Conservation (phyloP, 1,140 invertebrate genomes). For the Pachyrhynchus sulphureomaculatus region DNA sequence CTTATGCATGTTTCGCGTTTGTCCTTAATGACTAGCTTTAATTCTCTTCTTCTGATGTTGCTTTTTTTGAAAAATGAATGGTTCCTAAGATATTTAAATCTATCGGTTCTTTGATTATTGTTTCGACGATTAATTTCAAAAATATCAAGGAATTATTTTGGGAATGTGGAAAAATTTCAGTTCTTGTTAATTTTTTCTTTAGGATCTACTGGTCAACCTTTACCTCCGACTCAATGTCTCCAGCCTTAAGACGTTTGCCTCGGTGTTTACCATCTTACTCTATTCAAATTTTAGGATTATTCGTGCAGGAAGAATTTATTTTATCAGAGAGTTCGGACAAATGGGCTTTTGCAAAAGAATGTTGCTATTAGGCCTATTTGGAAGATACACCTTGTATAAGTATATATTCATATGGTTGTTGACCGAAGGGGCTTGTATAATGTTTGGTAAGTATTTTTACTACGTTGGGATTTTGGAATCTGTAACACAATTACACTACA, state of each 20-base stretch:
- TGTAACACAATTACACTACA: too few species aligned
- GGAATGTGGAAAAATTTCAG: too few species aligned
- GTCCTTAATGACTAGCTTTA: too few species aligned
- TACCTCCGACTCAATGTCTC: slow-evolving; percentile 53
- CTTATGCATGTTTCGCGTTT: too few species aligned
- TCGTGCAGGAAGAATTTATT: slow-evolving; percentile 73
- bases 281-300: slow-evolving; percentile 71
- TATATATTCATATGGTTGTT: slow-evolving; percentile 92
- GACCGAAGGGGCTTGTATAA: slow-evolving; percentile 74
- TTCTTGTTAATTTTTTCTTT: too few species aligned
- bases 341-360: slow-evolving; percentile 64
- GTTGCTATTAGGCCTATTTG: slow-evolving; percentile 77
- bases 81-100: too few species aligned
- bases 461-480: slow-evolving; percentile 39
- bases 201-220: slow-evolving; percentile 8
- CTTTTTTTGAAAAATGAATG: too few species aligned
- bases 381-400: slow-evolving; percentile 80
- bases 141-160: too few species aligned
- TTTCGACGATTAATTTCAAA: too few species aligned
- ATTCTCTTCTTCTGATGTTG: too few species aligned
- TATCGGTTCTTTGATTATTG: too few species aligned
- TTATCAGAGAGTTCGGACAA: slow-evolving; percentile 64
- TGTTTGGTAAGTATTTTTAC: slow-evolving; percentile 62
- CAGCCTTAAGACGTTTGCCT: slow-evolving; percentile 61
- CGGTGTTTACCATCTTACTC: slow-evolving; percentile 70